These are phyloP conservation scores for Scaptomyza pallida DNA, from an alignment of 1,140 invertebrate genomes.

Conservation along the genomic window DNA sequence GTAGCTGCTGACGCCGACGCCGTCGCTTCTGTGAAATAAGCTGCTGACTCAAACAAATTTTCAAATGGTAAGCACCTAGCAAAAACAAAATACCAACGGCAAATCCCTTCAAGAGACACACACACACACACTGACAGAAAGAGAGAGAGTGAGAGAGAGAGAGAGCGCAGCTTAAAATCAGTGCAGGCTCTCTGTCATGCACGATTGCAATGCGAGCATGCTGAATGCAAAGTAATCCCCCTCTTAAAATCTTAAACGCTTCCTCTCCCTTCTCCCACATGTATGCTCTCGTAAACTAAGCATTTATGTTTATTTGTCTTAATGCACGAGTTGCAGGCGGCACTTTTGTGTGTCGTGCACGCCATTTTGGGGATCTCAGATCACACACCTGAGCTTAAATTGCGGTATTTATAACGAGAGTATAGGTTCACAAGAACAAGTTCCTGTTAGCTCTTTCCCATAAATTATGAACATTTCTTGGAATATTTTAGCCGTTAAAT, in stretches of 20 bases:
- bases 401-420: too few species aligned
- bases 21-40: conserved; percentile 43
- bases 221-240: conserved; percentile 18
- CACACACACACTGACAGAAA: background rate
- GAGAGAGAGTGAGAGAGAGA: background rate
- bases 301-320: conserved; percentile 8
- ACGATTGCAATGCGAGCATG: conserved; percentile 33
- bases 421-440: too few species aligned
- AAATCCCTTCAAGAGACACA: conserved; percentile 1
- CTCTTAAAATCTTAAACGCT: background rate
- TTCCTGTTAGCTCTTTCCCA: too few species aligned
- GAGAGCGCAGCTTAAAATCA: background rate
- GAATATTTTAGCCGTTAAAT: too few species aligned
- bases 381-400: too few species aligned
- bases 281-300: background rate
- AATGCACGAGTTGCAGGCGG: background rate
- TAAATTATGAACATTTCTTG: too few species aligned
- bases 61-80: conserved; percentile 72
- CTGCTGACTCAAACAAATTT: conserved; percentile 70
- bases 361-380: background rate
- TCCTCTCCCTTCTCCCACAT: background rate
- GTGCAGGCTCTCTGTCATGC: conserved; percentile 9
- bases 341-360: background rate
- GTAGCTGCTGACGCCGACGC: conserved; percentile 27
- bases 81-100: conserved; percentile 16